Evolutionary conservation across 2,797 vertebrate species (phyloP), one percentile per base, ranked within the genome.

Genomic region (Melanogrammus aeglefinus): DNA sequence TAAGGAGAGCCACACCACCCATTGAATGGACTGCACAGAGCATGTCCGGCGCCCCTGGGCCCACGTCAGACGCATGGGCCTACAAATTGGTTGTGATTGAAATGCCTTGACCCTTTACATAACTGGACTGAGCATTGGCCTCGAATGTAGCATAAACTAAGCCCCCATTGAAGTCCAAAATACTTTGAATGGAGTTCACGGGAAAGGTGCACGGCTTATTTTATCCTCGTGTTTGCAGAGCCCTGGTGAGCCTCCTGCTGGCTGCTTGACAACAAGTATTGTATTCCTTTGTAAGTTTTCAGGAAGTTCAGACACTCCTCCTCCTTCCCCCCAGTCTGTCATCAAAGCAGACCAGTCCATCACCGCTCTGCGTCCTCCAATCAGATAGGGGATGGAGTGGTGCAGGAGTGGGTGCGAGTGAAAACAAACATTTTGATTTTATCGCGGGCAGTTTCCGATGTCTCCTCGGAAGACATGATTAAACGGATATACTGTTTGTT

Each of bases 41-140:
- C 33, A 39, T 82, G 86, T 89, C 84, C 87, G 75, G 75, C 75
- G 84, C 87, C 75, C 72, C 71, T 2, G 82, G 85, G 82, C 78
- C 83, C 29, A 78, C 69, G 80, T 84, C 85, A 87, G 75, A 80
- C 39, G 76, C 44, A 74, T 44, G 38, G 79, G 77, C 71, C 71
- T 79, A 83, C 75, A 78, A 69, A 78, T 77, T 80, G 74, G 36
- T 75, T 73, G 78, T 76, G 75, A 85, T 82, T 79, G 81, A 73
- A 24, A 18, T 8, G 33, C 75, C 57, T 78, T 79, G 73, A 39
- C 33, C 21, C 14, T 69, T 82, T 87, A 75, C 73, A 57, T 76
- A 82, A 87, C 57, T 21, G 18, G 16, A 5, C 8, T 5, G 21
- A 66, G 33, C 35, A 4, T 72, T 76, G 72, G 73, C 14, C 16